These are phyloP conservation scores for Drosophila cracens DNA, from an alignment of 2,888 invertebrate genomes.

Conservation along the genomic window DNA sequence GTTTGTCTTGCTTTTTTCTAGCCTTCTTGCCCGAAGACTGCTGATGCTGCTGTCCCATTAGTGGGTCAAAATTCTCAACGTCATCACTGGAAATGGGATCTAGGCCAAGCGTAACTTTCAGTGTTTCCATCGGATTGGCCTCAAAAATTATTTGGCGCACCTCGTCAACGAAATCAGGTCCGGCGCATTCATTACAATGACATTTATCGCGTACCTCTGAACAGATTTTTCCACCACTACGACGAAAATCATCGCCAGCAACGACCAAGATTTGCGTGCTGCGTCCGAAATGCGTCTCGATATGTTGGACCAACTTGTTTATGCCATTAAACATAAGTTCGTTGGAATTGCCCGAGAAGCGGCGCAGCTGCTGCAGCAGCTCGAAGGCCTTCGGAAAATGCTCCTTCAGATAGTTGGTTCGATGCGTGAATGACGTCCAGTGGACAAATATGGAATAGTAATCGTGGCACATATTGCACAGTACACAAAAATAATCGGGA, in stretches of 20 bases:
- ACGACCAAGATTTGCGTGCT: constrained; percentile 88
- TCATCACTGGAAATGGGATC: constrained; percentile 82
- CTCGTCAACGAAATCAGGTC: constrained; percentile 86
- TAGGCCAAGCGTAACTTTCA: constrained; percentile 67
- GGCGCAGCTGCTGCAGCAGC: constrained; percentile 79
- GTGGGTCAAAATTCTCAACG: constrained; percentile 53
- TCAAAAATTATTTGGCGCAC: constrained; percentile 84
- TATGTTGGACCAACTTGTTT: constrained; percentile 86
- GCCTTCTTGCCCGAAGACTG: constrained; percentile 54
- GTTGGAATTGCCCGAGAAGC: constrained; percentile 13
- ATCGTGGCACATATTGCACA: constrained; percentile 92
- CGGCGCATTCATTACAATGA: constrained; percentile 88
- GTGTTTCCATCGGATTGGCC: constrained; percentile 35
- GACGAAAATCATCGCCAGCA: constrained; percentile 89
- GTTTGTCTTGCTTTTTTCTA: constrained; percentile 55
- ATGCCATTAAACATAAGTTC: constrained; percentile 25
- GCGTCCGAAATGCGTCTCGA: constrained; percentile 91
- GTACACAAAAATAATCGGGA: constrained; percentile 90
- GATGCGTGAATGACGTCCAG: constrained; percentile 91
- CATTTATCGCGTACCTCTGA: constrained; percentile 88
- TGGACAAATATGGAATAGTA: constrained; percentile 92
- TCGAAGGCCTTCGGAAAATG: constrained; percentile 87
- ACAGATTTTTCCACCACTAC: constrained; percentile 87
- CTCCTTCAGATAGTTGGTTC: constrained; percentile 88
- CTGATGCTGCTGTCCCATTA: neutral